Base-by-base conservation (phyloP, 2,797 vertebrate genomes). In the Australoheros facetus region DNA sequence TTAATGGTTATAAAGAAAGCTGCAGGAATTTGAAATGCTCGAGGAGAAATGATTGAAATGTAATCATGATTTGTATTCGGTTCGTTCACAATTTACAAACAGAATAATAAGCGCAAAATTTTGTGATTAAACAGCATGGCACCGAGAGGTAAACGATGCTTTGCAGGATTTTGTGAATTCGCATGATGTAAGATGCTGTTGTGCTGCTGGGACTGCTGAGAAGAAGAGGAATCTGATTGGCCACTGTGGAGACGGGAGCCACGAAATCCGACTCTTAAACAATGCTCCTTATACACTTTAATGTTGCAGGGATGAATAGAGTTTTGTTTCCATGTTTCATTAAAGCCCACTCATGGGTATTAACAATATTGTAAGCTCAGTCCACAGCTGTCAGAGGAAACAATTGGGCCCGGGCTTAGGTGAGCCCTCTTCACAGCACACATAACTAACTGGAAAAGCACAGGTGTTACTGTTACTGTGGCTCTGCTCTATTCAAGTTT, bases 181-280 rank as follows among this genome's bases (percentile, higher is more conserved):
- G 42, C 26, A 26, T 51, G 42, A 69, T 69, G 64, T 69, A 9
- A 69, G 64, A 69, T 51, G 64, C 42, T 69, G 64, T 51, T 51
- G 64, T n/a, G 6, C 64, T 69, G 42, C 42, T n/a, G 51, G 19
- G 51, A 54, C 51, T 54, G 51, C 51, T 51, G 64, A 26, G 64
- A 69, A 3, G 42, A 69, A 69, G 64, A 30, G 64, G 42, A 69
- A 30, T 30, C 42, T 69, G 64, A 69, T 69, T 69, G 64, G 64
- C 42, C 26, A 13, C 64, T 26, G 42, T 69, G 62, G 62, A 69
- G 62, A 69, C 30, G 39, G 62, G 42, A 69, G 26, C 26, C 42
- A 48, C 16, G 10, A 19, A 66, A 66, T 12, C 42, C 23, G 9
- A 66, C 23, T 66, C 62, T 48, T 66, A 17, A 30, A 66, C 42